phyloP scores from a whole-genome alignment of 2,888 invertebrate species.

The Lasioglossum leucozonium region DNA sequence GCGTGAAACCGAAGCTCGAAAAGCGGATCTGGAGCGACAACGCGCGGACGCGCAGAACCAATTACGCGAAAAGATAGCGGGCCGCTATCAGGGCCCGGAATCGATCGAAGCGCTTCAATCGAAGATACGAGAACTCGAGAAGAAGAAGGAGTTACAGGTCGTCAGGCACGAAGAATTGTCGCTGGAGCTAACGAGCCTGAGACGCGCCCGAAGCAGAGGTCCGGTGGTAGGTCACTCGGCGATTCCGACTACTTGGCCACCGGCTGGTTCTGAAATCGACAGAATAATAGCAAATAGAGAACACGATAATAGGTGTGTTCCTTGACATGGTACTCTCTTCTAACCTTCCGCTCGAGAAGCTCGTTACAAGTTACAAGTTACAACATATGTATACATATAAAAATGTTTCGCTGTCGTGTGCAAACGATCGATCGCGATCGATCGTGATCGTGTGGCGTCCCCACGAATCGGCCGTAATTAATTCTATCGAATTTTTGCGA shows the following conservation, averaged over 20 bases:
- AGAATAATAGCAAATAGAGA: slow-evolving; percentile 98
- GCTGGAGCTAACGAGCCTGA: slow-evolving; percentile 92
- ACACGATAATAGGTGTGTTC: slow-evolving; percentile 86
- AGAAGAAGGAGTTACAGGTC: slow-evolving; percentile 91
- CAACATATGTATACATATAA: background rate
- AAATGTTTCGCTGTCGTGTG: slow-evolving; percentile 12
- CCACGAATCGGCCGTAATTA: background rate
- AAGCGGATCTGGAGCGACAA: slow-evolving; percentile 91
- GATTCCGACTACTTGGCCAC: slow-evolving; percentile 85
- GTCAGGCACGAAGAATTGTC: slow-evolving; percentile 95
- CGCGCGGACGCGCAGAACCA: slow-evolving; percentile 92
- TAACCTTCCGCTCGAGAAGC: background rate
- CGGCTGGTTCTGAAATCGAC: slow-evolving; percentile 92
- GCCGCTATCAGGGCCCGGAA: slow-evolving; percentile 87
- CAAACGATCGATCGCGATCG: background rate
- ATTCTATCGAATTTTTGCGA: slow-evolving; percentile 39
- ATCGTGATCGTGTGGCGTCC: background rate
- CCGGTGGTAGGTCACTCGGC: slow-evolving; percentile 82
- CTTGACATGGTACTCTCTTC: background rate
- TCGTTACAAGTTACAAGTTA: background rate
- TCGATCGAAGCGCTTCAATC: slow-evolving; percentile 91
- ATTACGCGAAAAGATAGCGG: slow-evolving; percentile 86
- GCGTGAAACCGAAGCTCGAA: slow-evolving; percentile 91
- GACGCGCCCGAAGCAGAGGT: slow-evolving; percentile 86
- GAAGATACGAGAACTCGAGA: slow-evolving; percentile 94